These are phyloP conservation scores for Actias luna DNA, from an alignment of 2,888 invertebrate genomes.

Conservation along the genomic window DNA sequence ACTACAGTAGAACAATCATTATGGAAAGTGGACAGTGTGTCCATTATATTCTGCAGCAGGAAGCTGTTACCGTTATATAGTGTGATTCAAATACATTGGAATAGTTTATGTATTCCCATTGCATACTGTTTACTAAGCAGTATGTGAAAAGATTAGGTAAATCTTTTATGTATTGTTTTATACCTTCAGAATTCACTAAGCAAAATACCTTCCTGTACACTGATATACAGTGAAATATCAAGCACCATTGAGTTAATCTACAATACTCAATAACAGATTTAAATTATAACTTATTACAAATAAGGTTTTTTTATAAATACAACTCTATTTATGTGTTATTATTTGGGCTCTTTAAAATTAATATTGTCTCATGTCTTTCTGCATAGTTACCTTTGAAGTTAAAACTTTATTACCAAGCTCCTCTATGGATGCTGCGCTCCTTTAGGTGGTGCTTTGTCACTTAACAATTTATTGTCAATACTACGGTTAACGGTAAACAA, in stretches of 20 bases:
- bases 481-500: too few relatives aligned
- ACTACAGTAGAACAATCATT: slow-evolving; percentile 9
- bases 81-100: neutral
- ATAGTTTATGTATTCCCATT: neutral
- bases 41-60: slow-evolving; percentile 7
- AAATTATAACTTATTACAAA: neutral
- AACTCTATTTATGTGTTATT: too few relatives aligned
- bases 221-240: too few relatives aligned
- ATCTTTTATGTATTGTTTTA: neutral
- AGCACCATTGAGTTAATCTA: neutral
- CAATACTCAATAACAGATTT: neutral
- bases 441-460: too few relatives aligned
- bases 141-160: neutral
- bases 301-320: neutral
- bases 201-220: neutral
- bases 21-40: neutral
- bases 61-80: slow-evolving; percentile 1
- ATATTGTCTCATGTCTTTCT: too few relatives aligned
- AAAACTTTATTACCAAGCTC: too few relatives aligned
- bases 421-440: too few relatives aligned
- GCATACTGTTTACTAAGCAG: neutral
- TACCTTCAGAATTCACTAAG: neutral
- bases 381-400: too few relatives aligned
- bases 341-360: too few relatives aligned
- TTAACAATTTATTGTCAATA: too few relatives aligned